These are phyloP conservation scores for Mustelus asterias DNA, from an alignment of 2,113 vertebrate species.

Conservation along the genomic window DNA sequence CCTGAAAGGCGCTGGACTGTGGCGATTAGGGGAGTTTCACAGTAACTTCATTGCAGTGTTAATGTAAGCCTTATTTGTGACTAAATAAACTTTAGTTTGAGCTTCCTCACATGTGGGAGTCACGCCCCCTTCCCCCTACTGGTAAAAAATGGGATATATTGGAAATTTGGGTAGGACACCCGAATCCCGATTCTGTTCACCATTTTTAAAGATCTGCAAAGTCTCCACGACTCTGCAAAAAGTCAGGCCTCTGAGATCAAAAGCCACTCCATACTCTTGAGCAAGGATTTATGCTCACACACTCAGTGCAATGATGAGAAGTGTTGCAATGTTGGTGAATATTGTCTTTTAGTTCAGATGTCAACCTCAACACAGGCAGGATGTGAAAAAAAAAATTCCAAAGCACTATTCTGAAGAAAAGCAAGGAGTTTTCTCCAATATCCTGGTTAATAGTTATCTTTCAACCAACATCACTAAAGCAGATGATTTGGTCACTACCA, in stretches of 20 bases:
- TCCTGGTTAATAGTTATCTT: not conserved
- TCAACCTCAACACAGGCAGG: not conserved
- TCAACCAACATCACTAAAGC: not conserved
- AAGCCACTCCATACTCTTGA: not conserved
- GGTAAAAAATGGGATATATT: too few species aligned
- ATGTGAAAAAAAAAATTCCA: not conserved
- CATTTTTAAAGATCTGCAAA: not conserved
- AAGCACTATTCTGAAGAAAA: not conserved
- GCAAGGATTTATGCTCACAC: not conserved
- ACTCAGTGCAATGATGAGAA: not conserved
- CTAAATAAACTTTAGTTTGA: too few species aligned
- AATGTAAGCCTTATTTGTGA: too few species aligned
- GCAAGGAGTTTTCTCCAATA: not conserved
- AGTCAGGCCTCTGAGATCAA: not conserved
- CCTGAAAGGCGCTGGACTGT: too few species aligned
- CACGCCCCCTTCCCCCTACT: too few species aligned
- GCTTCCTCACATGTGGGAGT: too few species aligned
- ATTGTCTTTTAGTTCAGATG: not conserved
- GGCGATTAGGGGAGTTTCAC: too few species aligned
- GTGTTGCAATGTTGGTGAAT: not conserved
- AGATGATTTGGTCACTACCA: too few species aligned
- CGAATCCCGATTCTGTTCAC: too few species aligned
- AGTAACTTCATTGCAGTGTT: too few species aligned
- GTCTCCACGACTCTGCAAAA: not conserved
- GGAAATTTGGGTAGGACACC: too few species aligned